Conservation (phyloP, 2,113 vertebrate species). For the Mus musculus region DNA sequence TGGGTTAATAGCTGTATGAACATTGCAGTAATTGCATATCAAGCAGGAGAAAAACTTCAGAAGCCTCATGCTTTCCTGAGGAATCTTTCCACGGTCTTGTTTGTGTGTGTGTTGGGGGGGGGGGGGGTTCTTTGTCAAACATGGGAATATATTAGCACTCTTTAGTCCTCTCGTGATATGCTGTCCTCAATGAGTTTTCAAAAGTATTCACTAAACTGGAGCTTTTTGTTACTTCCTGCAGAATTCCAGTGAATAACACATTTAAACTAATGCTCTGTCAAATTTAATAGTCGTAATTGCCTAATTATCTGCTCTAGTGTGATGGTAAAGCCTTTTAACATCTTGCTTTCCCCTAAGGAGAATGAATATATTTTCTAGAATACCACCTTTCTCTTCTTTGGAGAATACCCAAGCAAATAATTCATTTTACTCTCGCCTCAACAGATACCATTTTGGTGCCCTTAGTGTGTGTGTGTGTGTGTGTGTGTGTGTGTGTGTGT, state of each 20-base stretch:
- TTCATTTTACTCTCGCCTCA: constrained; percentile 84
- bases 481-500: background rate
- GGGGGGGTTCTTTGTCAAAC: constrained; percentile 1
- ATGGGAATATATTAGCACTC: constrained; percentile 66
- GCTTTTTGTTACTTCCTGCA: constrained; percentile 79
- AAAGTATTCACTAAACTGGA: constrained; percentile 77
- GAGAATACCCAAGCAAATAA: constrained; percentile 85
- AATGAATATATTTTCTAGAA: constrained; percentile 83
- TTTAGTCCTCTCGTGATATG: constrained; percentile 69
- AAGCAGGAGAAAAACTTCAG: constrained; percentile 36
- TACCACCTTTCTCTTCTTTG: constrained; percentile 83
- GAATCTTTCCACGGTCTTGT: constrained; percentile 20
- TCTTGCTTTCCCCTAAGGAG: constrained; percentile 86
- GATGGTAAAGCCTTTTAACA: constrained; percentile 88
- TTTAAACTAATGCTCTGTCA: constrained; percentile 87
- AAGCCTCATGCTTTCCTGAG: constrained; percentile 15
- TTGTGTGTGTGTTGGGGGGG: background rate
- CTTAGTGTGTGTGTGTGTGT: background rate
- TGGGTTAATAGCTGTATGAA: constrained; percentile 56
- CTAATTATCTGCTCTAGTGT: constrained; percentile 88
- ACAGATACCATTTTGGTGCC: constrained; percentile 73
- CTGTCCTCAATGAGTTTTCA: constrained; percentile 72
- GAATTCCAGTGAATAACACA: constrained; percentile 81
- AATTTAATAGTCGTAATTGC: constrained; percentile 88
- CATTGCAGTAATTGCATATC: constrained; percentile 52